Evolutionary conservation across 2,797 vertebrate genomes (phyloP), one percentile per base, ranked within the genome.

Genomic region (Thripadectes ignobilis): DNA sequence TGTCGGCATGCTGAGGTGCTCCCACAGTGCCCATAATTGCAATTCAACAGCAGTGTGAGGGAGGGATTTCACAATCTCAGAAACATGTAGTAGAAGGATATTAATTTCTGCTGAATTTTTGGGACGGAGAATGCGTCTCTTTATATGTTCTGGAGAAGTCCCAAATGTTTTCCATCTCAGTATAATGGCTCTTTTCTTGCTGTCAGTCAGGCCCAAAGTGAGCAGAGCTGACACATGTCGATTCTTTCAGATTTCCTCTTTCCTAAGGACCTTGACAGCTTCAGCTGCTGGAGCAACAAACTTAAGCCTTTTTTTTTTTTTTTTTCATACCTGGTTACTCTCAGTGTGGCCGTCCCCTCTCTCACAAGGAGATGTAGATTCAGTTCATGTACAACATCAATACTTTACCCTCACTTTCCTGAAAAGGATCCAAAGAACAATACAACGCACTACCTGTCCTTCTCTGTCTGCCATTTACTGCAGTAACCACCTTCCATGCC

Each of bases 171-270:
- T 55, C 45, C 34, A 29, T 84, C n/a, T 86, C 54, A 41, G 11
- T 81, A 26, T 72, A 78, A 69, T 41, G 74, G 51, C 73, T 86
- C 58, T 69, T 75, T 63, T 65, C 79, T 88, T 77, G 32, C 77
- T 93, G 92, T 95, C 85, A 90, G 51, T 88, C 88, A 81, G 43
- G 87, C 76, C 76, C 69, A 69, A 95, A 95, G 62, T 90, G 62
- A 92, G 72, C 74, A 93, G 82, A 92, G 77, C 82, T 96, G 95
- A 91, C 76, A 89, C 43, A 75, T 66, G 51, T 89, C 6, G 0
- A 92, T 89, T 85, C 68, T 74, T 89, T 77, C 73, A 62, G 54
- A 74, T 85, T 87, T 85, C 77, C 17, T 19, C 34, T 86, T 88
- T 93, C 23, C 34, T 65, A 88, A 89, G 79, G 76, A 84, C 49